Conservation (phyloP, 2,797 vertebrate genomes). For the Acanthurus leucopareius region DNA sequence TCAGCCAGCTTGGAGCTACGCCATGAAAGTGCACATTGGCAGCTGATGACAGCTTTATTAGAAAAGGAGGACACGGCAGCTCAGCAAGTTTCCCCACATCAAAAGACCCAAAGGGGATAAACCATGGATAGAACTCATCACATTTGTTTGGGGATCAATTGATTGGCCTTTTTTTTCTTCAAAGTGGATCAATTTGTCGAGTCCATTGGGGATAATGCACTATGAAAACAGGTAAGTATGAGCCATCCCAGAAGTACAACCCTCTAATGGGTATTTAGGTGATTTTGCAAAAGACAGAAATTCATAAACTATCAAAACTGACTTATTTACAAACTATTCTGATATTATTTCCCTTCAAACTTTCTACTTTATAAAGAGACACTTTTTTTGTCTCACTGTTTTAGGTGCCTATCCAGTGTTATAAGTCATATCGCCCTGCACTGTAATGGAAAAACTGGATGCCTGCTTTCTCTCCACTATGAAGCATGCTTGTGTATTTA, state of each 20-base stretch:
- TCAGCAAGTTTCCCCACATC: constrained; percentile 67
- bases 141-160: constrained; percentile 64
- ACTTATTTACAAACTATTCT: background rate
- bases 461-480: background rate
- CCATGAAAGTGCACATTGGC: constrained; percentile 67
- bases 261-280: background rate
- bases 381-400: background rate
- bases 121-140: constrained; percentile 55
- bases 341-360: background rate
- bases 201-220: constrained; percentile 28
- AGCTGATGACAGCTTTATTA: constrained; percentile 79
- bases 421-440: background rate
- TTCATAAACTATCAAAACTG: background rate
- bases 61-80: constrained; percentile 63
- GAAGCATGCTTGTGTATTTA: background rate
- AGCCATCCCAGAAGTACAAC: background rate
- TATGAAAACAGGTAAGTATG: constrained; percentile 29
- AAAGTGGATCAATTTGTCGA: constrained; percentile 51
- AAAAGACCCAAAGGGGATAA: constrained; percentile 55
- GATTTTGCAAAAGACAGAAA: background rate
- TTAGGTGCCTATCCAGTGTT: background rate
- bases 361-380: background rate
- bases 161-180: constrained; percentile 45
- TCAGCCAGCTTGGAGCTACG: constrained; percentile 59
- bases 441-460: background rate